Base-by-base conservation (phyloP, 2,113 vertebrate genomes). In the Cygnus buccinator region DNA sequence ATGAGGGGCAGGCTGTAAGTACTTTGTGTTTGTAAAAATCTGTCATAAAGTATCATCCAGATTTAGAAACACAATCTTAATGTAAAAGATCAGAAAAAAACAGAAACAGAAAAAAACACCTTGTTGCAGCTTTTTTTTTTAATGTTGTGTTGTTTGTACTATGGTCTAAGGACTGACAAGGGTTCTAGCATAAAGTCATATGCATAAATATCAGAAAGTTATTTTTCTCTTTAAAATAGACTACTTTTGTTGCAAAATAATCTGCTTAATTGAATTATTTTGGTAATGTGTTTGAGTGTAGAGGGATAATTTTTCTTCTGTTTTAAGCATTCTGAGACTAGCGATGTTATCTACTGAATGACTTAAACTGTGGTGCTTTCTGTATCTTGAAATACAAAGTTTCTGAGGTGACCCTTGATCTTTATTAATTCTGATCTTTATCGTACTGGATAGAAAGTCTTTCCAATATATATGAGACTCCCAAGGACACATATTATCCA, bases 361-460 rank as follows among this genome's bases (percentile, higher is more conserved):
- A 91, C 85, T 97, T 87, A 93, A 93, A 84, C 29, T 3, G 0
- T 44, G 23, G 6, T 80, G 26, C 1, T 62, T 72, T 91, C 52
- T 26, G 6, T 59, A 57, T 57, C 67, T 83, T 83, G 67, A 95
- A 92, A 67, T 21, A 90, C 11, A 58, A 82, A 66, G 9, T 85
- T 92, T 94, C 46, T 6, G 10, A 73, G 28, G 28, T 67, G 50
- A 76, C 10, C 39, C 26, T 50, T 61, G 63, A 85, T 85, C 62
- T 85, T 82, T 62, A 43, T 66, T 61, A 83, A 75, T 87, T 90
- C 71, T 77, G 28, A 80, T 84, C n/a, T 80, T 88, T 91, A 95
- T 84, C 68, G 57, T 18, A 16, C 33, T 52, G 31, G 21, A 63
- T 61, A 83, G 55, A 88, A 95, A 58, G 26, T 67, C 78, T 74